A percentile compares a stretch with the other conserved stretches of the same genome.
These are phyloP conservation scores for Stigmatopora argus DNA, from an alignment of 2,113 vertebrate genomes.

Conservation along the genomic window DNA sequence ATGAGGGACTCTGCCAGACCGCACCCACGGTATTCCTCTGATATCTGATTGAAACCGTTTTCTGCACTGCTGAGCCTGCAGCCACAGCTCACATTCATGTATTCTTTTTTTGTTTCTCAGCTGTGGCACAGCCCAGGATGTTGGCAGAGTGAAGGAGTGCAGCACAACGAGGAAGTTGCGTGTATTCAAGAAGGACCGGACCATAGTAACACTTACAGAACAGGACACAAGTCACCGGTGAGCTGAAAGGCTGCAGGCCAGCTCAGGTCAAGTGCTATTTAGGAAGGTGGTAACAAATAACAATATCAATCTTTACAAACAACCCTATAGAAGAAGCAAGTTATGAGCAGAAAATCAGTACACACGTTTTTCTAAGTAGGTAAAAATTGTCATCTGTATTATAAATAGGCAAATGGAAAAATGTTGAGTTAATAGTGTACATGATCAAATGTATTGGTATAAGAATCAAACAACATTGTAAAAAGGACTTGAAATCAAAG, in stretches of 20 bases:
- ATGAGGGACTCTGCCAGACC: constrained; percentile 66
- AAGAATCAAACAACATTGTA: constrained; percentile 15
- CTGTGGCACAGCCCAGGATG: constrained; percentile 35
- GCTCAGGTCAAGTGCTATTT: constrained; percentile 59
- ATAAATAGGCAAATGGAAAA: constrained; percentile 40
- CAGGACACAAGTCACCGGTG: constrained; percentile 54
- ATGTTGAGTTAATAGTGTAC: constrained; percentile 41
- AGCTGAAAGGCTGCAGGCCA: constrained; percentile 62
- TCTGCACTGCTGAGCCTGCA: constrained; percentile 85
- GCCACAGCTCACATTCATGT: constrained; percentile 72
- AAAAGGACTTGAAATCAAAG: constrained; percentile 14
- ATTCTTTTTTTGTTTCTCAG: constrained; percentile 13
- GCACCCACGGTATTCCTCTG: constrained; percentile 83
- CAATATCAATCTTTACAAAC: constrained; percentile 41
- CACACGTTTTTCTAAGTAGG: constrained; percentile 43
- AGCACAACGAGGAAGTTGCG: constrained; percentile 34
- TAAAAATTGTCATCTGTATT: constrained; percentile 26
- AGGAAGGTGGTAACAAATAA: constrained; percentile 54
- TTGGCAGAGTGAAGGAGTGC: constrained; percentile 36
- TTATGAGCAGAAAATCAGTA: constrained; percentile 60
- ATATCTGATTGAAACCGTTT: constrained; percentile 79
- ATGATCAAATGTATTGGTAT: constrained; percentile 34
- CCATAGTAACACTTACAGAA: constrained; percentile 63
- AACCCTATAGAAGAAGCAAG: constrained; percentile 71
- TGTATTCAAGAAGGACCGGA: constrained; percentile 42